phyloP scores from a whole-genome alignment of 2,888 invertebrate genomes.

The Ariolimax columbianus region DNA sequence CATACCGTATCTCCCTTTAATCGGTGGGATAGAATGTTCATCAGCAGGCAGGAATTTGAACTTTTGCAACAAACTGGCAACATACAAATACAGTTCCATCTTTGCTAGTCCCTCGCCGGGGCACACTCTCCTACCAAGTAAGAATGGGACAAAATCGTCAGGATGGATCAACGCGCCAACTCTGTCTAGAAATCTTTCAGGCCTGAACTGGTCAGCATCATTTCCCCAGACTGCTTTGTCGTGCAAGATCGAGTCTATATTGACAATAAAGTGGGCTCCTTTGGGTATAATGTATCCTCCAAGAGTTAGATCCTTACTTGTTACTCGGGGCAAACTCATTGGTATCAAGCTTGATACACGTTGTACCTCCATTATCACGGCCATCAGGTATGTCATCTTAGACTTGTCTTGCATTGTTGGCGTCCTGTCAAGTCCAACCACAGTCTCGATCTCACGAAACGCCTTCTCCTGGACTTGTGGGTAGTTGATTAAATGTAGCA shows the following conservation, averaged over 20 bases:
- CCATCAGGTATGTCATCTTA: not conserved
- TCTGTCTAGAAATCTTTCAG: not conserved
- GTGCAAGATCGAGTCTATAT: slow-evolving; percentile 13
- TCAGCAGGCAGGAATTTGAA: slow-evolving; percentile 25
- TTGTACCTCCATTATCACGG: slow-evolving; percentile 10
- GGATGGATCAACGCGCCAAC: not conserved
- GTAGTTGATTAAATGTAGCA: not conserved
- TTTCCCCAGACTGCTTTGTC: slow-evolving; percentile 11
- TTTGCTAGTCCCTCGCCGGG: slow-evolving; percentile 15
- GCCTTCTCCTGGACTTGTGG: not conserved
- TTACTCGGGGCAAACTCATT: not conserved
- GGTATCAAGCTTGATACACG: not conserved
- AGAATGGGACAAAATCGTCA: slow-evolving; percentile 6
- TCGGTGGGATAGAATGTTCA: too few species aligned
- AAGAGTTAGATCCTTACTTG: not conserved
- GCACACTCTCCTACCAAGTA: not conserved
- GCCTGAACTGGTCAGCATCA: not conserved
- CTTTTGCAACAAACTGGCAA: slow-evolving; percentile 6
- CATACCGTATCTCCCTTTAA: too few species aligned
- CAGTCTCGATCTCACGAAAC: not conserved
- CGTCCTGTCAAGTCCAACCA: not conserved
- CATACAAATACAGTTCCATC: not conserved
- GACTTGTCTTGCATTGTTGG: slow-evolving; percentile 18
- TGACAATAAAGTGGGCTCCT: not conserved
- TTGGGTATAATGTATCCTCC: slow-evolving; percentile 10